Evolutionary conservation across 2,113 vertebrate genomes (phyloP).

Genomic region (Xenotilapia longispinis): DNA sequence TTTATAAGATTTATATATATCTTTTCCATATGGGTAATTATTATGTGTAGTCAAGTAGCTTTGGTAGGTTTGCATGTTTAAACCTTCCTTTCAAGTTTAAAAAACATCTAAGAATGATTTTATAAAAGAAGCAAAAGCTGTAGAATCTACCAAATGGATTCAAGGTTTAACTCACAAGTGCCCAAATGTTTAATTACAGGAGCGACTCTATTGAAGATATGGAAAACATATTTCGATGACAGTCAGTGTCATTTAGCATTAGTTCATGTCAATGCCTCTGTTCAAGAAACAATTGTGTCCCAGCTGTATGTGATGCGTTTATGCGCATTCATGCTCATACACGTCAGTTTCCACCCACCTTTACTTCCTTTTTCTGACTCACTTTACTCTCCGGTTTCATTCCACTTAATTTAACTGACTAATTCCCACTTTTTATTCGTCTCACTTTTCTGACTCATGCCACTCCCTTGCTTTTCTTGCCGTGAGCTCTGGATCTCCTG

Average conservation of each 20-base stretch:
- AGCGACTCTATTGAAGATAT: background rate
- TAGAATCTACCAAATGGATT: background rate
- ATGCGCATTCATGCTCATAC: background rate
- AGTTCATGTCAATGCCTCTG: background rate
- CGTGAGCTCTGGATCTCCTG: background rate
- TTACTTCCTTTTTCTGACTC: conserved; percentile 10
- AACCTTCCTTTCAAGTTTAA: background rate
- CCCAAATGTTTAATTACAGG: background rate
- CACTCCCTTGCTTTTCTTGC: background rate
- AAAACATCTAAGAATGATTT: background rate
- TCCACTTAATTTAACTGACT: conserved; percentile 7
- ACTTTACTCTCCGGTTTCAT: background rate
- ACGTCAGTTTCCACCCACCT: background rate
- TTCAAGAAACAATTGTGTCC: background rate
- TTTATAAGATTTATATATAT: too few relatives aligned
- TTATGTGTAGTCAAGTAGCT: background rate
- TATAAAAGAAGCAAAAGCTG: background rate
- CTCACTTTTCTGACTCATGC: background rate
- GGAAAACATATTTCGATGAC: background rate
- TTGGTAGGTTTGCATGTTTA: background rate
- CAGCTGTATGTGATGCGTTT: background rate
- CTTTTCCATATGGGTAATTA: background rate
- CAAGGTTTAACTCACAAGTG: background rate
- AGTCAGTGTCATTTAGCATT: background rate
- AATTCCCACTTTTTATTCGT: background rate